Base-by-base conservation (phyloP, 2,113 vertebrate genomes). In the Clinocottus analis region DNA sequence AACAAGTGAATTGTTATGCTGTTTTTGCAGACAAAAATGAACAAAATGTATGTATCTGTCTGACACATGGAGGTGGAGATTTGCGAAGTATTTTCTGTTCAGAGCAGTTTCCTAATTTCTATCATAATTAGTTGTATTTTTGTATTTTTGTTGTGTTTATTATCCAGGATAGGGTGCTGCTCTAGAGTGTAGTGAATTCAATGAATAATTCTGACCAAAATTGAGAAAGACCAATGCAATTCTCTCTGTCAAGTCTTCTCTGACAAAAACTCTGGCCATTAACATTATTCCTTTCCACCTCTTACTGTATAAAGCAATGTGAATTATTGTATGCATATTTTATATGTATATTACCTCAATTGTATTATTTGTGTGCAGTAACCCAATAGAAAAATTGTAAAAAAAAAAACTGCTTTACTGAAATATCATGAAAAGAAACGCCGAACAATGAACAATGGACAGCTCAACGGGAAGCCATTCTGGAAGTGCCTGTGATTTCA, bases 401-500 rank as follows among this genome's bases (percentile, higher is more conserved):
- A 70, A 72, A 29, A 27, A 37, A 62, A 70, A 72, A 29, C 6
- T n/a, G 5, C 6, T 33, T 23, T 5, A 21, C 7, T 51, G 23
- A 51, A 23, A 8, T 0, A 29, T 1, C n/a, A 17, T 8, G 39
- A 12, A 49, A 16, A 64, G 21, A 35, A 71, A 60, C n/a, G n/a
- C n/a, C n/a, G n/a, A n/a, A n/a, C 43, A 76, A 25, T 17, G 31
- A 49, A 39, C 49, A 67, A 68, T 43, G 5, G 33, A 12, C 29
- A 11, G 37, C 31, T 55, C 56, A 63, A 49, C 14, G 21, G 72
- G 6, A 72, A 41, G 39, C 45, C 10, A 35, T 31, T 21, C 39
- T 31, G 33, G 23, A 12, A 60, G 47, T 11, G 16, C 2, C 11
- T 43, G 31, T n/a, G 33, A 76, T 83, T 85, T 89, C 85, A 91